phyloP scores from a whole-genome alignment of 2,797 vertebrate species.

The Manis javanica region DNA sequence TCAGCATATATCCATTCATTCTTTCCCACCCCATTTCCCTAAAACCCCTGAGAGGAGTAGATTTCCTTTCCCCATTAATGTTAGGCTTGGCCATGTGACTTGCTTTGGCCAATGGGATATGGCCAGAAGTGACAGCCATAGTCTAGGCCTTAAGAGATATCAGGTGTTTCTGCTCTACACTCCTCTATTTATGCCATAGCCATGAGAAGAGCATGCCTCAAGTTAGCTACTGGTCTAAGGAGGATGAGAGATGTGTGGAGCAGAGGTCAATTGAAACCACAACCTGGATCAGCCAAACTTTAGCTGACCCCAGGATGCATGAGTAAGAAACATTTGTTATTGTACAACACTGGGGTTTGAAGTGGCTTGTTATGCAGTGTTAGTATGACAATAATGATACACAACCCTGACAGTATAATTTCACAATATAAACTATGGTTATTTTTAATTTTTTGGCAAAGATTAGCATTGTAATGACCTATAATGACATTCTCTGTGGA shows the following conservation, averaged over 20 bases:
- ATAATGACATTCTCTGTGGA: background rate
- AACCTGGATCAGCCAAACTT: background rate
- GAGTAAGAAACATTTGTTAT: background rate
- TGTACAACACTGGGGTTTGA: background rate
- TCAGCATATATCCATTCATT: background rate
- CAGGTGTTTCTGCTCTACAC: background rate
- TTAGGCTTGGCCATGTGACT: conserved; percentile 11
- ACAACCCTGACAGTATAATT: background rate
- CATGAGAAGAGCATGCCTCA: background rate
- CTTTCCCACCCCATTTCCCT: background rate
- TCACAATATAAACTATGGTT: background rate
- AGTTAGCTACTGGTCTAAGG: background rate
- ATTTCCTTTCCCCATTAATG: background rate
- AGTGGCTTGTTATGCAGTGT: background rate
- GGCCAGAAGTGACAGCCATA: background rate
- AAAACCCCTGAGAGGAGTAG: background rate
- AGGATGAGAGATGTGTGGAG: background rate
- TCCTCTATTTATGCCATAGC: background rate
- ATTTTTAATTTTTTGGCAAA: background rate
- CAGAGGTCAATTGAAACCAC: background rate
- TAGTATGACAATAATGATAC: conserved; percentile 11
- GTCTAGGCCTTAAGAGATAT: background rate
- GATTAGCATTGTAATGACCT: background rate
- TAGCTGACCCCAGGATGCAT: background rate
- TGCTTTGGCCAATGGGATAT: background rate